Evolutionary conservation across 2,797 vertebrate species (phyloP), one percentile per base, ranked within the genome.

Genomic region (Coregonus ussuriensis): DNA sequence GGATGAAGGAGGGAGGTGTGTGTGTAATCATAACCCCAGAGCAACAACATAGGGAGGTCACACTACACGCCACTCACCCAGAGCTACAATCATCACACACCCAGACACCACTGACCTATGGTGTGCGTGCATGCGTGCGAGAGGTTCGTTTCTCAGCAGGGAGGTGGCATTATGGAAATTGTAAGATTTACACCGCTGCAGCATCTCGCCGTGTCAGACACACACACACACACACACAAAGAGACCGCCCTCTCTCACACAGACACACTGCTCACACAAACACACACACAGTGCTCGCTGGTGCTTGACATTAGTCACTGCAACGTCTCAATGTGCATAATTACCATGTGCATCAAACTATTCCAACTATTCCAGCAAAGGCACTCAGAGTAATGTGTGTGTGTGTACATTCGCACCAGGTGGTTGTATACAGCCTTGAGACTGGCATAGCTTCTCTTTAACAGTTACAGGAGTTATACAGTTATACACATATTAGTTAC

Each of bases 121-220:
- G 25, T 70, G 37, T 47, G 68, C 0, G 35, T 70, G 67, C 31
- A 29, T 66, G 14, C 14, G 65, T 67, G 65, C 15, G 25, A 15
- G 47, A 29, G 2, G 53, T 3, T 18, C 13, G 33, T 35, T 59
- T 62, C 65, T 41, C 66, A 53, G 63, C 73, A 78, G 41, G 72
- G 37, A 70, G 56, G 53, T 72, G 76, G 71, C 74, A 79, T 85
- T 82, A 83, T 35, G 75, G 72, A 76, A 81, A 82, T 77, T 74
- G 71, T 71, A 81, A 77, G 77, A 79, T 80, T 82, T 78, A 80
- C 71, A 47, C 69, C 47, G 21, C 6, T 15, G 21, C 66, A 51
- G 31, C 0, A 7, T 37, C 11, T 2, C 0, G 25, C 25, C 25
- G 25, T 21, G 21, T 21, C 21, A 21, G 21, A 21, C 21, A 21